Evolutionary conservation across 2,113 vertebrate species (phyloP).

Genomic region (Murina feae): DNA sequence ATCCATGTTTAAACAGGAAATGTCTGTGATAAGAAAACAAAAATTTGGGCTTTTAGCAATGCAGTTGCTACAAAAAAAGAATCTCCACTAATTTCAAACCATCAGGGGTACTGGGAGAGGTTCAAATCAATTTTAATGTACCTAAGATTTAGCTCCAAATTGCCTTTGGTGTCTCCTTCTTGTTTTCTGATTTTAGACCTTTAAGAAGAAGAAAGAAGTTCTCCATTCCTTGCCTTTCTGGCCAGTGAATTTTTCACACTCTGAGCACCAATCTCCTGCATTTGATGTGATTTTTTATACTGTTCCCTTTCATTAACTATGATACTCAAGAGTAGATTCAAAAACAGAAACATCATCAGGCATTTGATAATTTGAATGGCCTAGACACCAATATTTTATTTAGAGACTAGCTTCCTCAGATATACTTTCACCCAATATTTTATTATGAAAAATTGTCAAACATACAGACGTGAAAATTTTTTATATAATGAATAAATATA

Average conservation of each 20-base stretch:
- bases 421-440: neutral
- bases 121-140: neutral
- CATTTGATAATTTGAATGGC: neutral
- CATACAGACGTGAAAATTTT: neutral
- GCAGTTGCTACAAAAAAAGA: constrained; percentile 19
- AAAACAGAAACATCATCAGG: neutral
- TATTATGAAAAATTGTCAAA: constrained; percentile 17
- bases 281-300: neutral
- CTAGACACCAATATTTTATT: neutral
- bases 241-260: neutral
- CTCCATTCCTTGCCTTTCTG: neutral
- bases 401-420: neutral
- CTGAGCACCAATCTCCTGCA: neutral
- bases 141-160: neutral
- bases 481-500: neutral
- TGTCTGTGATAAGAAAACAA: constrained; percentile 85
- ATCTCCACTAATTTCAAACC: neutral
- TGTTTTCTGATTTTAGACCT: neutral
- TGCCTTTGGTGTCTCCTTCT: neutral
- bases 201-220: neutral
- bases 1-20: constrained; percentile 98
- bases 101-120: neutral
- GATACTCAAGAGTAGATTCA: neutral
- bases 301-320: neutral
- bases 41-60: constrained; percentile 56